Percentiles rank a stretch among this genome's conserved stretches.
These are phyloP conservation scores for Lasioglossum baleicum DNA, from an alignment of 1,140 invertebrate species.

Conservation along the genomic window DNA sequence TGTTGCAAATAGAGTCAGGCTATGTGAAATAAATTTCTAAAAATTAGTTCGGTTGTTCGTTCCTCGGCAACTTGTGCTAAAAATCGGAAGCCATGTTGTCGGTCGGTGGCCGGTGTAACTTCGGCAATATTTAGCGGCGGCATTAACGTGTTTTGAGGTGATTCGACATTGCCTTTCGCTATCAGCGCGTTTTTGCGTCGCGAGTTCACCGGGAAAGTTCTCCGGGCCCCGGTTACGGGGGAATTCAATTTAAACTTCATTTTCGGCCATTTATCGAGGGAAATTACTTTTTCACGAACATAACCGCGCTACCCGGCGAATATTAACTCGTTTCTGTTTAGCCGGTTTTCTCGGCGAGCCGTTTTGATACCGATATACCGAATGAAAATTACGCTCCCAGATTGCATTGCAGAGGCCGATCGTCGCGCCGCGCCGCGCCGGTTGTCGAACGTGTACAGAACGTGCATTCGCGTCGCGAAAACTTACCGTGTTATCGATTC, in stretches of 20 bases:
- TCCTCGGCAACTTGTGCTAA: neutral
- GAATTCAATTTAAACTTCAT: conserved; percentile 17
- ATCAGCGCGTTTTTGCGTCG: neutral
- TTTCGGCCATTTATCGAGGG: neutral
- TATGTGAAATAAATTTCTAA: too few relatives aligned
- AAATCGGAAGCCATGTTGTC: neutral
- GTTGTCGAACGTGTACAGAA: too few relatives aligned
- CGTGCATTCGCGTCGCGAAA: neutral
- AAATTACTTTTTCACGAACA: conserved; percentile 1
- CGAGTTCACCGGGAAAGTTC: neutral
- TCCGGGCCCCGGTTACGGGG: neutral
- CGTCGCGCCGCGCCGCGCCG: neutral
- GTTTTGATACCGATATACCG: neutral
- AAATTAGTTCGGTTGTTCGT: too few relatives aligned
- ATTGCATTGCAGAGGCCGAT: neutral
- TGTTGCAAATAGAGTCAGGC: too few relatives aligned
- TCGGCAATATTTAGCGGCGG: conserved; percentile 1
- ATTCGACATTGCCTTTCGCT: conserved; percentile 4
- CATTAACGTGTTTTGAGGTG: conserved; percentile 8
- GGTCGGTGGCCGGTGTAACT: neutral
- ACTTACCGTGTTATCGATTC: conserved; percentile 7
- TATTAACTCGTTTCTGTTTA: neutral
- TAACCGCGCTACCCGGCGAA: neutral
- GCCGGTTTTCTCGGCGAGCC: neutral
- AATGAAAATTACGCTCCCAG: neutral